A percentile compares a stretch with the other conserved stretches of the same genome.
Conservation (phyloP, 2,888 invertebrate species). For the Charanyca ferruginea region DNA sequence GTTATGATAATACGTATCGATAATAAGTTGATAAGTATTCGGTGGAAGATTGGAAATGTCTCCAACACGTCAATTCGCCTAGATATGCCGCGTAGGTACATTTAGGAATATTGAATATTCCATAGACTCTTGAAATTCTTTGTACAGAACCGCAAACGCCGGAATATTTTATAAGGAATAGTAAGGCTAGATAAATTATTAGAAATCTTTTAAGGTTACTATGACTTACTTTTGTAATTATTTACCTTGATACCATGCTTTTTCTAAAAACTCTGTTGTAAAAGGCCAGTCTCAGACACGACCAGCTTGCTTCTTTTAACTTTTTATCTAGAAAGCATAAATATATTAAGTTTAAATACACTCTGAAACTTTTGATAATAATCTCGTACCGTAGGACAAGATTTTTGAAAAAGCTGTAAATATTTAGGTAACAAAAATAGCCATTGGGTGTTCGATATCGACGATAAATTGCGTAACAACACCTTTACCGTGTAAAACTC, state of each 20-base stretch:
- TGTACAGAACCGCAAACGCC: no score
- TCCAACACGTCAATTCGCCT: slow-evolving; percentile 17
- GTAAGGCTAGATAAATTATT: no score
- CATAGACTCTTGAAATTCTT: no score
- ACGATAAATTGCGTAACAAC: neutral
- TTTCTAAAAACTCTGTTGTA: no score
- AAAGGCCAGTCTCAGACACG: no score
- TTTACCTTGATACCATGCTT: no score
- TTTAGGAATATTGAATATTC: slow-evolving; percentile 18
- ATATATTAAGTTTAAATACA: slow-evolving; percentile 21
- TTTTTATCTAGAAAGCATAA: slow-evolving; percentile 6
- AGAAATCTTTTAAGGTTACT: no score
- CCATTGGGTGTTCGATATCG: no score
- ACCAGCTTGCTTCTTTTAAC: no score
- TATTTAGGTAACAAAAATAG: neutral
- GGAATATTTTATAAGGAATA: no score
- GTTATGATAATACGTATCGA: slow-evolving; percentile 54
- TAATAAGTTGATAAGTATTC: slow-evolving; percentile 57
- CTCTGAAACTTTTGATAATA: slow-evolving; percentile 38
- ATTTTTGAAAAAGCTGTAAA: no score
- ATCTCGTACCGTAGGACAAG: slow-evolving; percentile 1
- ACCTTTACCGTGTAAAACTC: neutral
- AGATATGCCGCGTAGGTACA: neutral
- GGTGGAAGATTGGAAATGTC: slow-evolving; percentile 41
- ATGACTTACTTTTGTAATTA: no score